A percentile compares a stretch with the other conserved stretches of the same genome.
phyloP scores from a whole-genome alignment of 1,140 invertebrate species.

The Trachymyrmex cornetzi region DNA sequence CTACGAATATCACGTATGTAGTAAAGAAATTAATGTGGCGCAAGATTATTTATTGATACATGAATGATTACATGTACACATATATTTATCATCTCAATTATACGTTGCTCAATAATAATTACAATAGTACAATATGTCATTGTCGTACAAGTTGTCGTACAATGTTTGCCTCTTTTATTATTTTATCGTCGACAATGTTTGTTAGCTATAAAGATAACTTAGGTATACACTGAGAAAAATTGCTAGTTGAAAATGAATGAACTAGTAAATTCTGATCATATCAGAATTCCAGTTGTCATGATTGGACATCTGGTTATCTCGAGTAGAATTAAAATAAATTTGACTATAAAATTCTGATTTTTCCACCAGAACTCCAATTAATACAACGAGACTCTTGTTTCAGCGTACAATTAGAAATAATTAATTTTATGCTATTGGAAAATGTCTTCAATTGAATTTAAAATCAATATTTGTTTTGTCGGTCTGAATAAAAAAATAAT shows the following conservation, averaged over 20 bases:
- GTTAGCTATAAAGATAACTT: not conserved
- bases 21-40: constrained; percentile 1
- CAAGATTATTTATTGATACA: constrained; percentile 5
- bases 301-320: too few relatives aligned
- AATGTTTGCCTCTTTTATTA: not conserved
- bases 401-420: not conserved
- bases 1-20: not conserved
- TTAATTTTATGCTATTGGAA: not conserved
- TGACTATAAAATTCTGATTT: too few relatives aligned
- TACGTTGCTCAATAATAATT: constrained; percentile 9
- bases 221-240: not conserved
- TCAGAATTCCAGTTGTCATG: too few relatives aligned
- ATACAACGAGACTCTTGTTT: too few relatives aligned
- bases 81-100: not conserved
- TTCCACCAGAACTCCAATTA: too few relatives aligned
- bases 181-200: not conserved
- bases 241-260: too few relatives aligned
- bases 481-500: not conserved
- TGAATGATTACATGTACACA: not conserved
- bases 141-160: too few relatives aligned
- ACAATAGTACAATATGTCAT: not conserved
- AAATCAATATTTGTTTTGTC: not conserved
- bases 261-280: too few relatives aligned
- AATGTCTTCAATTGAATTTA: not conserved
- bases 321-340: too few relatives aligned